Percentiles rank a stretch among this genome's conserved stretches.
These are phyloP conservation scores for Alcis repandata DNA, from an alignment of 2,888 invertebrate species.

Conservation along the genomic window DNA sequence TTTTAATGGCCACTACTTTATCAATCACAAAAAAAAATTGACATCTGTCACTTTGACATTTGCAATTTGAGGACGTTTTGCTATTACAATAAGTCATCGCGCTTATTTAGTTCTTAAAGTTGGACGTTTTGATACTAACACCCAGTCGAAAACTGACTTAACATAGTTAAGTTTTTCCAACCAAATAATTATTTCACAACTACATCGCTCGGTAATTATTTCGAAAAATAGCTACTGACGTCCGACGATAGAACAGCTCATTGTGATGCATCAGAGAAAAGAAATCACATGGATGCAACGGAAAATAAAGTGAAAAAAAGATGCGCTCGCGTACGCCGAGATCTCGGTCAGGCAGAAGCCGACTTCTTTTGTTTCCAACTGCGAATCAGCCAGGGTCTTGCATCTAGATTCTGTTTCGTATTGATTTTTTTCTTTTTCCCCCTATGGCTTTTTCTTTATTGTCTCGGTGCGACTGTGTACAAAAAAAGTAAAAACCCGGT, in stretches of 20 bases:
- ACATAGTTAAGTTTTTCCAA: neutral
- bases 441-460: constrained; percentile 84
- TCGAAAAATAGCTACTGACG: constrained; percentile 78
- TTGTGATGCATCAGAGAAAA: constrained; percentile 83
- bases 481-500: constrained; percentile 80
- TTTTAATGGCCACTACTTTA: no score
- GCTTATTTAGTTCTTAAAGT: no score
- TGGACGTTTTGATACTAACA: no score
- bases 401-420: constrained; percentile 84
- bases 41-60: no score
- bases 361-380: constrained; percentile 84
- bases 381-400: constrained; percentile 85
- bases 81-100: no score
- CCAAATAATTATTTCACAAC: neutral
- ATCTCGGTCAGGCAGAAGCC: constrained; percentile 85
- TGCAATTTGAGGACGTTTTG: no score
- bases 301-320: constrained; percentile 72
- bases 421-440: constrained; percentile 72
- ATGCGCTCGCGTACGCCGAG: constrained; percentile 82
- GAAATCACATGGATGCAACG: constrained; percentile 81
- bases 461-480: constrained; percentile 79
- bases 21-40: no score
- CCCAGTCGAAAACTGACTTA: no score
- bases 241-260: constrained; percentile 80
- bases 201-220: constrained; percentile 60